Base-by-base conservation (phyloP, 23 tunicate genomes). In the Ascidia mentula region DNA sequence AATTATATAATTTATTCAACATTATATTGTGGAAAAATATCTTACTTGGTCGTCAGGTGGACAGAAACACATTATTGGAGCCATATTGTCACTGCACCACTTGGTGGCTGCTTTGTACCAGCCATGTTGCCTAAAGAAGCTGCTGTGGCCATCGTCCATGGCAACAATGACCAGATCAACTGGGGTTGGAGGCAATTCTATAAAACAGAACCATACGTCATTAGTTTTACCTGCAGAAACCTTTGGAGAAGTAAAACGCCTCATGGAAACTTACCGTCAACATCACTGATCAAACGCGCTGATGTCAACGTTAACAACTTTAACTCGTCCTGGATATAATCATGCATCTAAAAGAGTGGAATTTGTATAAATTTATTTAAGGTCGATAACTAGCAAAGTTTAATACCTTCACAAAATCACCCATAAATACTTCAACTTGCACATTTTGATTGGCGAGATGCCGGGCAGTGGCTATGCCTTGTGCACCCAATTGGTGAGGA, bases 361-460 rank as follows among this genome's bases (percentile, higher is more conserved):
- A 42, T 9, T 42, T 12, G 53, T 42, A 42, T 15, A 12, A 42
- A 42, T 42, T 42, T 12, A 9, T 42, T 42, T 42, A 15, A 15
- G 12, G 53, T 42, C 53, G 15, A 9, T 9, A 9, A 9, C 15
- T 12, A 15, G 53, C 15, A 42, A 42, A 12, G 30, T 78, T 53
- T 79, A n/a, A n/a, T n/a, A 79, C 90, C 72, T 90, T 85, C 6
- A 90, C 95, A 90, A 90, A 79, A 75, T 90, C 80, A 4, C 81
- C 85, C 71, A 90, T 37, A 65, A 90, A 90, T 0, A 90, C 95
- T 34, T 80, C 76, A 75, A 90, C 95, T 53, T 84, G 79, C 32
- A 90, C 79, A 76, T 90, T 90, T 28, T 90, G 95, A 36, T 79
- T 90, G 31, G 95, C 83, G n/a, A 90, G 78, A 65, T 90, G 95